Percentiles rank a stretch among this genome's conserved stretches.
Evolutionary conservation across 2,888 invertebrate genomes (phyloP).

Genomic region (Cacoxenus indagator): DNA sequence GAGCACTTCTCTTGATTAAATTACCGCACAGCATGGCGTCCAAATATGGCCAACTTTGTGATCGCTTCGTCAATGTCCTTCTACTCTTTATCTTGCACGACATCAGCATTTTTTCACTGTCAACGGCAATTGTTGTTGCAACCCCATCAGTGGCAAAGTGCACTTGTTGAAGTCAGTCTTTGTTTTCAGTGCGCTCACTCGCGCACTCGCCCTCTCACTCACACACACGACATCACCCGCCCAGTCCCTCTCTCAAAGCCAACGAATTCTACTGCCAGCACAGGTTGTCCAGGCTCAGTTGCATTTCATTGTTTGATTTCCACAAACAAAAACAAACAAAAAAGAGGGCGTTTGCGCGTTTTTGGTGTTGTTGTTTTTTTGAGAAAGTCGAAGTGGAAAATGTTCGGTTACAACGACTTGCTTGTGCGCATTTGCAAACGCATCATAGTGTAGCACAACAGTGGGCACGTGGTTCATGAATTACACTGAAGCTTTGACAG

Average conservation of each 20-base stretch:
- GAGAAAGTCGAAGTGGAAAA: too few relatives aligned
- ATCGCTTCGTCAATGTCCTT: background rate
- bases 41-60: conserved; percentile 60
- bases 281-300: background rate
- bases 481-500: too few relatives aligned
- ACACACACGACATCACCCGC: background rate
- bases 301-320: conserved; percentile 23
- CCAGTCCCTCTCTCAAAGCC: background rate
- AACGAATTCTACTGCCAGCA: background rate
- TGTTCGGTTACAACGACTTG: too few relatives aligned
- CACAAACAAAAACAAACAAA: conserved; percentile 1
- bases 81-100: background rate
- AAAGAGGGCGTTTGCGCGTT: background rate
- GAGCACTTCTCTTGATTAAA: conserved; percentile 51
- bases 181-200: background rate
- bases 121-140: background rate
- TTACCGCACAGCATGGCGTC: conserved; percentile 61
- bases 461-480: too few relatives aligned
- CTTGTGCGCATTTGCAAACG: too few relatives aligned
- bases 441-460: too few relatives aligned
- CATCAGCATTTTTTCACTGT: too few relatives aligned
- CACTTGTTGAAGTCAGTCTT: background rate
- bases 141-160: background rate
- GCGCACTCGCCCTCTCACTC: background rate
- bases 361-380: too few relatives aligned